Conservation (phyloP, 2,113 vertebrate species). For the Forbesichthys agassizii region DNA sequence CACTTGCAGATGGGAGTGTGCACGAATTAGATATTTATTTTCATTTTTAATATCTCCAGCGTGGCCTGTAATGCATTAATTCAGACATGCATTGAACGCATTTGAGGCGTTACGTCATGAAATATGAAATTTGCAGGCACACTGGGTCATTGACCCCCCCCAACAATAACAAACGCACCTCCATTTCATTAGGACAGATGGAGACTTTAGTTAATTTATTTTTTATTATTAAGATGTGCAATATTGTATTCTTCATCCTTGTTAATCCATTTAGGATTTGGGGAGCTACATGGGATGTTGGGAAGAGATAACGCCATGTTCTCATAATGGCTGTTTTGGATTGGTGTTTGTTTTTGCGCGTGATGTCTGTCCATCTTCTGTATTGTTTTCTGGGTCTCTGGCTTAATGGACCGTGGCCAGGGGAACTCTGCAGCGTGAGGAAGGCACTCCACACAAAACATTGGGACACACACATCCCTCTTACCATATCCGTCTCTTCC, state of each 20-base stretch:
- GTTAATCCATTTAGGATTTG: slow-evolving; percentile 22
- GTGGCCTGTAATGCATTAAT: slow-evolving; percentile 77
- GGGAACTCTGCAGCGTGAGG: slow-evolving; percentile 40
- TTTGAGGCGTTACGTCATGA: slow-evolving; percentile 54
- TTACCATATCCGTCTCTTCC: slow-evolving; percentile 15
- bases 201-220: slow-evolving; percentile 41
- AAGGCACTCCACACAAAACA: slow-evolving; percentile 41
- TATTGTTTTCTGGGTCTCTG: slow-evolving; percentile 41
- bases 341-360: not conserved
- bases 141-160: slow-evolving; percentile 13
- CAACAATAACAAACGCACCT: slow-evolving; percentile 52
- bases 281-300: slow-evolving; percentile 14
- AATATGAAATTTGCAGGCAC: slow-evolving; percentile 32
- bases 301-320: slow-evolving; percentile 23
- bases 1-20: slow-evolving; percentile 38
- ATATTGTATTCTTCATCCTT: slow-evolving; percentile 32
- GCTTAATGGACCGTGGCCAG: slow-evolving; percentile 49
- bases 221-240: slow-evolving; percentile 34
- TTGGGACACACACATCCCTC: slow-evolving; percentile 55
- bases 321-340: not conserved
- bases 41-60: slow-evolving; percentile 76
- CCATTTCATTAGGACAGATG: slow-evolving; percentile 20
- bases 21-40: slow-evolving; percentile 70
- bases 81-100: slow-evolving; percentile 74
- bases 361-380: slow-evolving; percentile 24